A percentile compares a stretch with the other conserved stretches of the same genome.
These are phyloP conservation scores for Cygnus atratus DNA, from an alignment of 2,113 vertebrate species.

Conservation along the genomic window DNA sequence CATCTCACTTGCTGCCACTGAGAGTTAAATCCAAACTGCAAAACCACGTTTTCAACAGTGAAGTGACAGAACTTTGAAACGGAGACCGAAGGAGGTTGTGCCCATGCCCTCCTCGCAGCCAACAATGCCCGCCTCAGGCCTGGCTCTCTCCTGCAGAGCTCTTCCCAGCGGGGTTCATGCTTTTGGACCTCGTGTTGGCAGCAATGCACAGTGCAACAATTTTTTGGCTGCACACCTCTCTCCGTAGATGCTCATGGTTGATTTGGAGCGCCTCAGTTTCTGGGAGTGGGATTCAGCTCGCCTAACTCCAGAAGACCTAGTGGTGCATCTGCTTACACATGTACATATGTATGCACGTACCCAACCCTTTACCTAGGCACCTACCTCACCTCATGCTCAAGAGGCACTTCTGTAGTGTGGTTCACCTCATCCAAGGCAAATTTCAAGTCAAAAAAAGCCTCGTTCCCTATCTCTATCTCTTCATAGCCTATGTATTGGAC, in stretches of 20 bases:
- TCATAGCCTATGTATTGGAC: neutral
- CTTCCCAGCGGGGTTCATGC: neutral
- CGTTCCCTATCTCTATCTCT: neutral
- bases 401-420: neutral
- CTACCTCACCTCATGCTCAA: neutral
- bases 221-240: too few species aligned
- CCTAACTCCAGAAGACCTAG: neutral
- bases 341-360: accelerated
- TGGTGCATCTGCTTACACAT: neutral
- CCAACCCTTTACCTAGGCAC: neutral
- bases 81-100: neutral
- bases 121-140: neutral
- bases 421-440: neutral
- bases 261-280: neutral
- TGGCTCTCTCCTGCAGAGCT: neutral
- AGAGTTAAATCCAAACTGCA: neutral
- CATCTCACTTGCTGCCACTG: neutral
- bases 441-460: neutral
- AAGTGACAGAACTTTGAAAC: neutral
- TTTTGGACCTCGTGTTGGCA: neutral
- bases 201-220: accelerated
- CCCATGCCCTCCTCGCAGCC: neutral
- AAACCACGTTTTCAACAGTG: neutral
- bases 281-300: neutral
- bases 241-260: too few species aligned